Evolutionary conservation across 2,888 invertebrate genomes (phyloP).

Genomic region (Chelonus formosanus): DNA sequence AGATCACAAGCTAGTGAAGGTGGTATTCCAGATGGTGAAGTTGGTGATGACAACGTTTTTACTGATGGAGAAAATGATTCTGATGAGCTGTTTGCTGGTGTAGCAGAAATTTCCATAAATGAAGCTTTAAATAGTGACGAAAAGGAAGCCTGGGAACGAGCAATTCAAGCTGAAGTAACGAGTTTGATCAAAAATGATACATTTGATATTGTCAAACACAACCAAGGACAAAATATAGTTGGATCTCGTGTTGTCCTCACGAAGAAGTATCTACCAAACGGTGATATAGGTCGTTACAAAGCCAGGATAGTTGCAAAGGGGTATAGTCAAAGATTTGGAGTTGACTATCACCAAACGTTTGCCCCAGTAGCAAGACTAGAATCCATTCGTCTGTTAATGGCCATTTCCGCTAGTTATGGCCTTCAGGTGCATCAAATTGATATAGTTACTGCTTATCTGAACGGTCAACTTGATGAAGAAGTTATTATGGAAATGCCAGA

Average conservation of each 20-base stretch:
- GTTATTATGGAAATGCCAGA: no score
- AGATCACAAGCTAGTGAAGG: background rate
- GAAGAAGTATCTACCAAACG: background rate
- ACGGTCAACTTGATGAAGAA: no score
- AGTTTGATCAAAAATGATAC: background rate
- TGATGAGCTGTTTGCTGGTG: background rate
- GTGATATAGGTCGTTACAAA: background rate
- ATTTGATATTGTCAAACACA: background rate
- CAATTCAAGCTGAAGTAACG: background rate
- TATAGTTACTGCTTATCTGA: no score
- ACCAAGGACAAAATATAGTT: background rate
- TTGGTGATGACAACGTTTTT: background rate
- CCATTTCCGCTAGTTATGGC: background rate
- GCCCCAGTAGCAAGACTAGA: background rate
- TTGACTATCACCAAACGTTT: background rate
- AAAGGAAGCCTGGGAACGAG: background rate
- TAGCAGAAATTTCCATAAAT: background rate
- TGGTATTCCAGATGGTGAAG: background rate
- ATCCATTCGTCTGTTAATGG: background rate
- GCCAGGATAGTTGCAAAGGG: background rate
- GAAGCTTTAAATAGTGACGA: background rate
- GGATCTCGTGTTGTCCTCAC: constrained; percentile 3
- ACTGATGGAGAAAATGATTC: background rate
- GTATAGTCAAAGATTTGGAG: background rate
- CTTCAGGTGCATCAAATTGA: no score